A percentile compares a stretch with the other conserved stretches of the same genome.
Conservation (phyloP, 2,888 invertebrate species). For the Hoplodrina ambigua region DNA sequence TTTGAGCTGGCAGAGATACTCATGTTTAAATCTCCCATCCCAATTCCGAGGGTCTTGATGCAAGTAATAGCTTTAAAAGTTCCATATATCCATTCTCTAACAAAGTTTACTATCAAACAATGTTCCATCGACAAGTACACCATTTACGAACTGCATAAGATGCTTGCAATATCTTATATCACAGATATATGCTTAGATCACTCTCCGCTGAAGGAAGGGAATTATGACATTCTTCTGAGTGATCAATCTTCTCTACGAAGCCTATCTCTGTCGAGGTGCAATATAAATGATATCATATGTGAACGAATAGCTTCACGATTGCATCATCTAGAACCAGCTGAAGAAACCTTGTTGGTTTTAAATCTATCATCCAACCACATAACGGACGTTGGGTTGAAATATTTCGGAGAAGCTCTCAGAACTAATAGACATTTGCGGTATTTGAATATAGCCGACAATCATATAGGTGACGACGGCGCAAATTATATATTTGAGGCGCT, state of each 20-base stretch:
- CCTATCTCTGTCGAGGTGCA: conserved; percentile 75
- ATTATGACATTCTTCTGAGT: conserved; percentile 71
- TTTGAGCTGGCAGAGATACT: conserved; percentile 71
- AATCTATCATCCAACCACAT: conserved; percentile 80
- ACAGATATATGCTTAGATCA: conserved; percentile 75
- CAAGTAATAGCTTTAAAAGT: conserved; percentile 68
- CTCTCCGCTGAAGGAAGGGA: conserved; percentile 65
- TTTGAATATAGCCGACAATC: conserved; percentile 79
- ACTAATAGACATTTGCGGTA: conserved; percentile 79
- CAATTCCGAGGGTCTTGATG: conserved; percentile 66
- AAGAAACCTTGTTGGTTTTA: conserved; percentile 68
- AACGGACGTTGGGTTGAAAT: conserved; percentile 77
- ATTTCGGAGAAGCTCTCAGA: conserved; percentile 73
- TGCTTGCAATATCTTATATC: conserved; percentile 67
- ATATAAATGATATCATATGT: conserved; percentile 72
- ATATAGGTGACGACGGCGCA: conserved; percentile 74
- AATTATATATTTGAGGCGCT: conserved; percentile 69
- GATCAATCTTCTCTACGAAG: conserved; percentile 59
- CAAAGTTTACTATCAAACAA: conserved; percentile 68
- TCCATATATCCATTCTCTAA: conserved; percentile 64
- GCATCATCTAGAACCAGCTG: conserved; percentile 62
- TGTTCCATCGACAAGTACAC: conserved; percentile 68
- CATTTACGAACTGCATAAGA: conserved; percentile 73
- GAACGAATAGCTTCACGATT: conserved; percentile 69
- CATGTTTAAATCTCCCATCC: conserved; percentile 61